A percentile compares a stretch with the other conserved stretches of the same genome.
Evolutionary conservation across 1,140 invertebrate species (phyloP).

Genomic region (Drosophila simulans): DNA sequence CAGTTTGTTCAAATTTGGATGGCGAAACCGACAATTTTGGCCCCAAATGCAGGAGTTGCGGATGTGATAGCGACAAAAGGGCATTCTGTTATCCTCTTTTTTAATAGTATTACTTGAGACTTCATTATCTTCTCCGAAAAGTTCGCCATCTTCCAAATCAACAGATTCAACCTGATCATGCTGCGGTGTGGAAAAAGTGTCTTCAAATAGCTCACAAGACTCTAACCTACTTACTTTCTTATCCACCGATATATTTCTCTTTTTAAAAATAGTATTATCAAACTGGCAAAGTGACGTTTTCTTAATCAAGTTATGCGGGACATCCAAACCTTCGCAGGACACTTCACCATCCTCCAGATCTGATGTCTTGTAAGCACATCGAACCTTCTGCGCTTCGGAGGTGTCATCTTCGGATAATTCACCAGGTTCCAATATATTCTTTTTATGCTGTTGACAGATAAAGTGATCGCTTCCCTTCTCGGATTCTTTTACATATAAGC

Average conservation of each 20-base stretch:
- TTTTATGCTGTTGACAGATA: too few relatives aligned
- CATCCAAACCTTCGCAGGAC: not conserved
- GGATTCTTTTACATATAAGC: too few relatives aligned
- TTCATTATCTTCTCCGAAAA: conserved; percentile 4
- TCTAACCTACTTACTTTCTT: not conserved
- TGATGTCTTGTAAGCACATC: not conserved
- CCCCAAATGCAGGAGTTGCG: conserved; percentile 41
- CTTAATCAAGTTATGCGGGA: not conserved
- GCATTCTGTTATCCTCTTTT: not conserved
- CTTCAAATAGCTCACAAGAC: not conserved
- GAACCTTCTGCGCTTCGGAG: not conserved
- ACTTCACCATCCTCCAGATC: conserved; percentile 60
- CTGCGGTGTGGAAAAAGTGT: too few relatives aligned
- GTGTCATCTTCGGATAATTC: not conserved
- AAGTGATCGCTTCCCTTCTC: too few relatives aligned
- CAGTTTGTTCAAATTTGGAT: conserved; percentile 1
- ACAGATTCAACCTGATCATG: not conserved
- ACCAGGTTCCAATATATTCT: not conserved
- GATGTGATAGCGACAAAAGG: conserved; percentile 41
- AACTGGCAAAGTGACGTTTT: conserved; percentile 20
- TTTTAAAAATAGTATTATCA: too few relatives aligned
- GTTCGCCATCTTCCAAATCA: conserved; percentile 51
- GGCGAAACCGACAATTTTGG: conserved; percentile 32
- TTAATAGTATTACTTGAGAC: not conserved
- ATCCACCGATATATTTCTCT: not conserved